Evolutionary conservation across 2,113 vertebrate genomes (phyloP).

Genomic region (Pelusios castaneus): DNA sequence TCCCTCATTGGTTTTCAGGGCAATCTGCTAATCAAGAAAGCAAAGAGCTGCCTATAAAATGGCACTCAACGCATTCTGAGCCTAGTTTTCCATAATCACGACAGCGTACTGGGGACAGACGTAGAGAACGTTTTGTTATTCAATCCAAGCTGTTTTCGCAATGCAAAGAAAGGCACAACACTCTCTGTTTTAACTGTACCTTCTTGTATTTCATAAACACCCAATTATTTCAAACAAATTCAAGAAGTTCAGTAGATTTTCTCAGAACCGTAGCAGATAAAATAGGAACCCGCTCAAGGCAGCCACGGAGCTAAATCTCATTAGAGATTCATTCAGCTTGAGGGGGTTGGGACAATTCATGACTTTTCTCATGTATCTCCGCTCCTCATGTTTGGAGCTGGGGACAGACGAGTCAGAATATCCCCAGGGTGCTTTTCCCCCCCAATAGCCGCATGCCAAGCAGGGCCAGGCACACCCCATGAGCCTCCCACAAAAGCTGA

Average conservation of each 20-base stretch:
- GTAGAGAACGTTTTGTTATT: not conserved
- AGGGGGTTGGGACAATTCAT: constrained; percentile 1
- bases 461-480: not conserved
- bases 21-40: not conserved
- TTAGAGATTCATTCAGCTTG: not conserved
- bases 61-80: not conserved
- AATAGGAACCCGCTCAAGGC: not conserved
- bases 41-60: not conserved
- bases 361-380: not conserved
- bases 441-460: fast-evolving
- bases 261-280: not conserved
- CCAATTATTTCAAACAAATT: fast-evolving
- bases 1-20: not conserved
- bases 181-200: not conserved
- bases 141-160: not conserved
- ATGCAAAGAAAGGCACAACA: not conserved
- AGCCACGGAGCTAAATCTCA: not conserved
- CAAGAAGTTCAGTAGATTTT: not conserved
- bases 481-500: not conserved
- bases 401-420: not conserved
- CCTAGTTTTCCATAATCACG: not conserved
- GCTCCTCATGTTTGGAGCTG: not conserved
- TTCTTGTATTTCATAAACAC: not conserved
- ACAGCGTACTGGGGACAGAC: not conserved
- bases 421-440: not conserved